Percentiles rank a stretch among this genome's conserved stretches.
Evolutionary conservation across 2,113 vertebrate species (phyloP).

Genomic region (Bettongia penicillata): DNA sequence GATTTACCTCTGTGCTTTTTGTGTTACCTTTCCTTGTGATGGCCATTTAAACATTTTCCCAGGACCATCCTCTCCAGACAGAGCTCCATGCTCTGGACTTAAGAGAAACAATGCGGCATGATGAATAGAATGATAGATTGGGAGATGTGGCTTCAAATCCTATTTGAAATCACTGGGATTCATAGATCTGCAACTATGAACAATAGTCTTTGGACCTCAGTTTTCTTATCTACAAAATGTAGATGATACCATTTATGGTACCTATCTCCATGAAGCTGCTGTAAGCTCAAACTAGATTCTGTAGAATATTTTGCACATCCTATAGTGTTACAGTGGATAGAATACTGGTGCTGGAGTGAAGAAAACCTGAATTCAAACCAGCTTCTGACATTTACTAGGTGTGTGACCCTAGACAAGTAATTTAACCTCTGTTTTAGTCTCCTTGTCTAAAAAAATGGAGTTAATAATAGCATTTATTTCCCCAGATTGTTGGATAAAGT

Average conservation of each 20-base stretch:
- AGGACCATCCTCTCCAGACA: background rate
- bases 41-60: background rate
- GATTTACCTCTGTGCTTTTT: background rate
- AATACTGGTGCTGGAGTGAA: background rate
- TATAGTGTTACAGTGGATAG: background rate
- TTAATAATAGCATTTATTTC: background rate
- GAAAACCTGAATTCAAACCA: background rate
- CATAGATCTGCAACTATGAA: background rate
- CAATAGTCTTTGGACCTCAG: background rate
- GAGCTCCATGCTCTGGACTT: background rate
- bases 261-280: background rate
- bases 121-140: background rate
- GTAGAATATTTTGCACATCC: background rate
- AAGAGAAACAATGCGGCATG: background rate
- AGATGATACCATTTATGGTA: background rate
- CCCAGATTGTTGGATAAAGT: background rate
- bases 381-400: background rate
- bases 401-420: background rate
- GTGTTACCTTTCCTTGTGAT: background rate
- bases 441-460: background rate
- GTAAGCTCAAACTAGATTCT: background rate
- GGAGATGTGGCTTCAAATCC: background rate
- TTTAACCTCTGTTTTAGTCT: background rate
- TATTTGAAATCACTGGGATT: background rate
- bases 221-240: background rate